phyloP scores from a whole-genome alignment of 2,113 vertebrate genomes.

The Bagarius yarrelli region DNA sequence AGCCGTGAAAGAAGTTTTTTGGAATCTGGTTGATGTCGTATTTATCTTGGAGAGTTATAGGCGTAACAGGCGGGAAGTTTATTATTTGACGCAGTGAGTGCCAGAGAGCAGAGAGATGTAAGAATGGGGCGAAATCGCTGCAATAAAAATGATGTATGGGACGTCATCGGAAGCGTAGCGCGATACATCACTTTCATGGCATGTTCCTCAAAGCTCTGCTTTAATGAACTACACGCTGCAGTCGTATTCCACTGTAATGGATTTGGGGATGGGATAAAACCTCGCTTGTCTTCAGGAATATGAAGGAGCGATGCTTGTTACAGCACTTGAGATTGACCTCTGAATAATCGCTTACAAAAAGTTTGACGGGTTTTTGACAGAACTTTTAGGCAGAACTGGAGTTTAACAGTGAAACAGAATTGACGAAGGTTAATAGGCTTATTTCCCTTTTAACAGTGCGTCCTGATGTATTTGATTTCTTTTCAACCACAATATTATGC shows the following conservation, averaged over 20 bases:
- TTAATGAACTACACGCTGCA: constrained; percentile 56
- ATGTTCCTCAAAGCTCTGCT: constrained; percentile 51
- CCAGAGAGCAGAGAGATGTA: constrained; percentile 58
- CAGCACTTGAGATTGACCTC: constrained; percentile 33
- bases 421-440: background rate
- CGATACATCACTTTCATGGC: constrained; percentile 66
- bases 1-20: constrained; percentile 22
- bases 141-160: constrained; percentile 75
- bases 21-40: constrained; percentile 46
- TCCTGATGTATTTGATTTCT: background rate
- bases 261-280: constrained; percentile 51
- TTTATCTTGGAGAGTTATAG: constrained; percentile 60
- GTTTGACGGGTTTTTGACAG: background rate
- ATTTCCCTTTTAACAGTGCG: background rate
- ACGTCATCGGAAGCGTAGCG: constrained; percentile 62
- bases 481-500: background rate
- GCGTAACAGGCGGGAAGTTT: constrained; percentile 62
- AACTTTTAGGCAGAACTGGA: background rate
- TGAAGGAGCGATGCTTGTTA: constrained; percentile 33
- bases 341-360: no score
- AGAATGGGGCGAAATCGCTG: constrained; percentile 61
- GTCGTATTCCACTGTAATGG: constrained; percentile 52
- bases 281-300: constrained; percentile 45
- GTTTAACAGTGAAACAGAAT: background rate
- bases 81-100: constrained; percentile 59